Evolutionary conservation across 2,113 vertebrate species (phyloP).

Genomic region (Petaurus breviceps): DNA sequence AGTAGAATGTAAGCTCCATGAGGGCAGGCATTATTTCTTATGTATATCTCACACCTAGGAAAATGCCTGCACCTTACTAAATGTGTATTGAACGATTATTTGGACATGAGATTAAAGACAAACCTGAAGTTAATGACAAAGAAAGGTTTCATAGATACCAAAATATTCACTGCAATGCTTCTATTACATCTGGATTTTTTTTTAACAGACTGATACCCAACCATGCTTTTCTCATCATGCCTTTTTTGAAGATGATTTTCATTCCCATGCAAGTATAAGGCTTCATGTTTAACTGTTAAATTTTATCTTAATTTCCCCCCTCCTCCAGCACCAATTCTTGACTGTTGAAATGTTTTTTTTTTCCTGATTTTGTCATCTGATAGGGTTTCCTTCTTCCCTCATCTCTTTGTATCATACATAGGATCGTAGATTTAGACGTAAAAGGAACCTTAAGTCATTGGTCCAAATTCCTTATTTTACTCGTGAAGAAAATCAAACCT

Average conservation of each 20-base stretch:
- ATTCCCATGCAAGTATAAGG: neutral
- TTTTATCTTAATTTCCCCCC: neutral
- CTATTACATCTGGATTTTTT: neutral
- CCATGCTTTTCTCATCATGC: neutral
- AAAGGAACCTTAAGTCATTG: neutral
- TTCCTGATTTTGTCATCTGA: neutral
- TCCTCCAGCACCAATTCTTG: neutral
- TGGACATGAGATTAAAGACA: neutral
- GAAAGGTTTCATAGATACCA: neutral
- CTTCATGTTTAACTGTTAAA: neutral
- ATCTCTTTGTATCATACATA: neutral
- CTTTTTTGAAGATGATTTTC: neutral
- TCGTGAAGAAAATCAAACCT: neutral
- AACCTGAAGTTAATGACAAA: neutral
- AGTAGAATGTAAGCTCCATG: neutral
- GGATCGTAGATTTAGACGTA: neutral
- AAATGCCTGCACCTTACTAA: neutral
- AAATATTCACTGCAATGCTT: neutral
- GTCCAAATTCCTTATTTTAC: neutral
- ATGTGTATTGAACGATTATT: neutral
- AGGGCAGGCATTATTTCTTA: neutral
- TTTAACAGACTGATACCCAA: neutral
- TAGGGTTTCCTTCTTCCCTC: neutral
- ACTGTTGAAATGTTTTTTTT: neutral
- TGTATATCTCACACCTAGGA: neutral